phyloP scores from a whole-genome alignment of 1,140 invertebrate genomes.

The Zaprionus davidi region DNA sequence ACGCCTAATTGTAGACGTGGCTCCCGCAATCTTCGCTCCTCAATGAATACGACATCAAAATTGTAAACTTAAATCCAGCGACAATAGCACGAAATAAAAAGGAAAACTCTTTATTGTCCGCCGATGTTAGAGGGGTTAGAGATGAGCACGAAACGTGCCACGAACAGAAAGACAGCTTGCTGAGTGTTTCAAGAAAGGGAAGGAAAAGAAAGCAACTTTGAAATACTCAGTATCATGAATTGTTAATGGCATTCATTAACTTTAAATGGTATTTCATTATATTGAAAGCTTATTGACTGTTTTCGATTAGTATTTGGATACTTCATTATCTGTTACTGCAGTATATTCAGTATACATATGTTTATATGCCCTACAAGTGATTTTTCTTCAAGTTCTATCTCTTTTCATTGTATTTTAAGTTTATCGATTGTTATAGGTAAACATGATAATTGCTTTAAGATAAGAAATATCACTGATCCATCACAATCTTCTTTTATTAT shows the following conservation, averaged over 20 bases:
- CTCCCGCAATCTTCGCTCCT: slow-evolving; percentile 3
- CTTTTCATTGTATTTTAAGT: background rate
- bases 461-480: background rate
- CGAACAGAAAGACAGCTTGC: background rate
- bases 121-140: slow-evolving; percentile 11
- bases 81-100: slow-evolving; percentile 18
- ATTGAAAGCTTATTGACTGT: background rate
- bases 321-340: background rate
- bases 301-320: background rate
- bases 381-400: background rate
- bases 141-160: slow-evolving; percentile 25
- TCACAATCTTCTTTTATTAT: background rate
- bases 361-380: background rate
- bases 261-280: background rate
- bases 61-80: slow-evolving; percentile 45
- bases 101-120: slow-evolving; percentile 39
- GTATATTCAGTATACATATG: too few species aligned
- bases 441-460: background rate
- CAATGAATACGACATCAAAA: slow-evolving; percentile 39
- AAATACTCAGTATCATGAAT: background rate
- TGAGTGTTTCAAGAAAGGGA: background rate
- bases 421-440: background rate
- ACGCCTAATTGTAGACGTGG: slow-evolving; percentile 36
- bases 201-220: background rate
- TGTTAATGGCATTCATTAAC: background rate